These are phyloP conservation scores for Lanistes nyassanus DNA, from an alignment of 1,140 invertebrate species.

Conservation along the genomic window DNA sequence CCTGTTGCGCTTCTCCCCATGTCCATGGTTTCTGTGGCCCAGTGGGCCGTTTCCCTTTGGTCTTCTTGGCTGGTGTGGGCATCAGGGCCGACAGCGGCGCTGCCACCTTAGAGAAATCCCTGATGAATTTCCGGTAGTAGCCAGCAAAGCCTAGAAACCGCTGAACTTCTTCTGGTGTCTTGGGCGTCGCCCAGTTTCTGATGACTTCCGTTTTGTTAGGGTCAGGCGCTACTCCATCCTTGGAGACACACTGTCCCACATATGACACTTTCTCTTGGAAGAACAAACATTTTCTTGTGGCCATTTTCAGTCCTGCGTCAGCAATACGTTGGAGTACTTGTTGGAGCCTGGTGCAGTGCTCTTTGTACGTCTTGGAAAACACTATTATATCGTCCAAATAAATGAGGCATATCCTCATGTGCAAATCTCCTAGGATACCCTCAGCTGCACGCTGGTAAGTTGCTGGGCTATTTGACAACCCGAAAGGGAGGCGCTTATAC, in stretches of 20 bases:
- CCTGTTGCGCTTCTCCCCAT: slow-evolving; percentile 25
- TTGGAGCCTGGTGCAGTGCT: slow-evolving; percentile 30
- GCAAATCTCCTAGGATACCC: slow-evolving; percentile 29
- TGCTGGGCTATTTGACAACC: slow-evolving; percentile 38
- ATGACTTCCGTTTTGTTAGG: slow-evolving; percentile 64
- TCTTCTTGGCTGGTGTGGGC: slow-evolving; percentile 18
- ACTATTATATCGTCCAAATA: slow-evolving; percentile 47
- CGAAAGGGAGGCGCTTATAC: slow-evolving; percentile 40
- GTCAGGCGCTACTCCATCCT: slow-evolving; percentile 53
- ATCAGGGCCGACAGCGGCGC: slow-evolving; percentile 49
- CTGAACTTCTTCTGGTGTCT: slow-evolving; percentile 58
- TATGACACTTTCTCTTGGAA: slow-evolving; percentile 26
- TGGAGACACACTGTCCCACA: slow-evolving; percentile 41
- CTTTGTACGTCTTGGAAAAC: slow-evolving; percentile 28
- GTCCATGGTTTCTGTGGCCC: not conserved
- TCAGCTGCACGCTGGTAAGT: slow-evolving; percentile 52
- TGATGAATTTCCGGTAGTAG: slow-evolving; percentile 64
- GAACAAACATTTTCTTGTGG: slow-evolving; percentile 36
- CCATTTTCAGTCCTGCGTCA: slow-evolving; percentile 35
- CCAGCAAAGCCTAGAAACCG: slow-evolving; percentile 67
- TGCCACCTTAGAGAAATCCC: slow-evolving; percentile 52
- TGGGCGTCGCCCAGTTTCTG: slow-evolving; percentile 40
- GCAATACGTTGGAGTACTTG: slow-evolving; percentile 40
- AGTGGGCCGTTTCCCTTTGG: not conserved
- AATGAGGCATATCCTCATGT: slow-evolving; percentile 30